Evolutionary conservation across 2,888 invertebrate genomes (phyloP).

Genomic region (Caenorhabditis sp.): DNA sequence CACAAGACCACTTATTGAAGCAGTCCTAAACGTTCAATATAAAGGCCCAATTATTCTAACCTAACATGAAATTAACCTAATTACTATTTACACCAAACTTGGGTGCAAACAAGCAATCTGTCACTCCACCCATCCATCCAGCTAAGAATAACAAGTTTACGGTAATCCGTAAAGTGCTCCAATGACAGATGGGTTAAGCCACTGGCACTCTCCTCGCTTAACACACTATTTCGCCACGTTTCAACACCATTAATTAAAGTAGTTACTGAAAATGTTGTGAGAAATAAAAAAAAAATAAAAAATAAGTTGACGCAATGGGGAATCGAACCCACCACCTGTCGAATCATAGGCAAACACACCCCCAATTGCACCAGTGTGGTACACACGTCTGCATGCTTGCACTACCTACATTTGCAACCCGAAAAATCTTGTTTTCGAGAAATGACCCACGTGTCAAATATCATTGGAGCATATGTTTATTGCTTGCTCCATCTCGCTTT

Average conservation of each 20-base stretch:
- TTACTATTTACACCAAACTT: background rate
- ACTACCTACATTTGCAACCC: no score
- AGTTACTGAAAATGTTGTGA: no score
- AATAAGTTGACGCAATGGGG: background rate
- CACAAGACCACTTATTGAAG: no score
- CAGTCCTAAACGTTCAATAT: no score
- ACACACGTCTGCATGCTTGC: no score
- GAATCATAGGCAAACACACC: no score
- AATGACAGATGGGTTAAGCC: background rate
- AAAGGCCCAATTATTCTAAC: no score
- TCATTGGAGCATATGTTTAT: background rate
- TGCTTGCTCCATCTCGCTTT: background rate
- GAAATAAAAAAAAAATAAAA: no score
- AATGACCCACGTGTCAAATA: background rate
- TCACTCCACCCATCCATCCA: background rate
- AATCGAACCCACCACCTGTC: no score
- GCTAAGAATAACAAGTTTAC: background rate
- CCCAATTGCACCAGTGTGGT: no score
- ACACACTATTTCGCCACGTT: background rate
- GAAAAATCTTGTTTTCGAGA: background rate
- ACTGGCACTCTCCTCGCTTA: background rate
- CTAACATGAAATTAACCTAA: background rate
- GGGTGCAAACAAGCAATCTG: background rate
- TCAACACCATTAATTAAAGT: background rate
- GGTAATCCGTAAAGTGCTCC: background rate